Evolutionary conservation across 2,888 invertebrate genomes (phyloP).

Genomic region (Pandemis cinnamomeana): DNA sequence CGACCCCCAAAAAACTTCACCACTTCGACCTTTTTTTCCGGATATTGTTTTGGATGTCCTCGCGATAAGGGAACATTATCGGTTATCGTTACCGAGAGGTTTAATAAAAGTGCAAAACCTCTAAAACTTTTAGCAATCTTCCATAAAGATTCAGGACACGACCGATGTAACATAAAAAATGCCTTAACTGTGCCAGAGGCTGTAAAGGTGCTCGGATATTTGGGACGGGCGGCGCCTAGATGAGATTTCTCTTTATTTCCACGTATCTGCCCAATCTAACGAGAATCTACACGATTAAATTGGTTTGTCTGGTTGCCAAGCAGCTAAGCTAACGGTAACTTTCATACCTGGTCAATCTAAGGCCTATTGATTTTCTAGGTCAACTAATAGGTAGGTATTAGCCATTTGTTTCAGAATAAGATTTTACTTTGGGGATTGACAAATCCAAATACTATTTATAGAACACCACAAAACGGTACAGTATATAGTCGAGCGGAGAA

Average conservation of each 20-base stretch:
- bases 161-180: constrained; percentile 62
- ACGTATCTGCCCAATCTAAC: constrained; percentile 36
- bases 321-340: neutral
- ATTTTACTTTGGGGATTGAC: no score
- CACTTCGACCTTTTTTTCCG: constrained; percentile 39
- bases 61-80: constrained; percentile 46
- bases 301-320: constrained; percentile 26
- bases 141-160: constrained; percentile 63
- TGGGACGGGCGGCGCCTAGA: constrained; percentile 43
- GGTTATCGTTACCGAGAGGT: constrained; percentile 52
- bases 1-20: constrained; percentile 30
- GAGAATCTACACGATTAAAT: constrained; percentile 29
- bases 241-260: constrained; percentile 41
- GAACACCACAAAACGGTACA: no score
- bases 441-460: no score
- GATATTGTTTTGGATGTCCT: constrained; percentile 43
- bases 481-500: no score
- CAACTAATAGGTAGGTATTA: neutral
- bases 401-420: neutral
- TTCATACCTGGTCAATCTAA: neutral
- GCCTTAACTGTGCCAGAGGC: constrained; percentile 58
- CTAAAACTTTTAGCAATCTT: constrained; percentile 59
- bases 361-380: neutral
- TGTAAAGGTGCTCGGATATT: constrained; percentile 60
- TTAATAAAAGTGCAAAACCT: constrained; percentile 52